Base-by-base conservation (phyloP, 1,140 invertebrate species). In the Chrysomallon squamiferum region DNA sequence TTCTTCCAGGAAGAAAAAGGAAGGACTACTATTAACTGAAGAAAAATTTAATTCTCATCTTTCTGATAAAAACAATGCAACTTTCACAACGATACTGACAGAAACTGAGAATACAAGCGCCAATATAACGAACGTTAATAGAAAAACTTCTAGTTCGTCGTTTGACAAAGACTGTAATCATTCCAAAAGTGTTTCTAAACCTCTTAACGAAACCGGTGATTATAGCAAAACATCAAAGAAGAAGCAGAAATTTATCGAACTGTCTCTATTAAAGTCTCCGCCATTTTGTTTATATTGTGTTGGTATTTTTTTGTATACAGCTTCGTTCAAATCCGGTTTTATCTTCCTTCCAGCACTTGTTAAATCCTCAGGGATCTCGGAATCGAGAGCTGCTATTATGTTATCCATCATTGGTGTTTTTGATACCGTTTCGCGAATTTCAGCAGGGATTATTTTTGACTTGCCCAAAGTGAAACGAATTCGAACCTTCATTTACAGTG, bases 301-400 rank as follows among this genome's bases (percentile, higher is more conserved):
- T 7, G 73, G 75, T 20, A 75, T 80, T 25, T 65, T 74, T 47
- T 43, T 80, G 20, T 78, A 77, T 49, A 75, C 77, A 0, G 33
- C 75, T n/a, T 69, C 77, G 1, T 79, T 75, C 30, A 73, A 79
- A 30, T 65, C 73, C 0, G 71, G 73, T 18, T 74, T 77, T 60
- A 74, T 76, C 15, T 82, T 82, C 65, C 63, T 82, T 27, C 77
- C 78, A 13, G 74, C 78, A 0, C 68, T 76, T 27, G 74, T 70
- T 0, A 68, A 69, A 49, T 73, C 77, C 9, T 63, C 67, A 11
- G 80, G 80, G 0, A 54, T 73, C 3, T 60, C 54, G 25, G 57
- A 72, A 29, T 45, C 70, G 2, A 47, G 79, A 38, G 68, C 73
- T 11, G 76, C 78, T 0, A 68, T 72, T 38, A 35, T 76, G 2